Conservation (phyloP, 2,797 vertebrate species). For the Thripadectes ignobilis region DNA sequence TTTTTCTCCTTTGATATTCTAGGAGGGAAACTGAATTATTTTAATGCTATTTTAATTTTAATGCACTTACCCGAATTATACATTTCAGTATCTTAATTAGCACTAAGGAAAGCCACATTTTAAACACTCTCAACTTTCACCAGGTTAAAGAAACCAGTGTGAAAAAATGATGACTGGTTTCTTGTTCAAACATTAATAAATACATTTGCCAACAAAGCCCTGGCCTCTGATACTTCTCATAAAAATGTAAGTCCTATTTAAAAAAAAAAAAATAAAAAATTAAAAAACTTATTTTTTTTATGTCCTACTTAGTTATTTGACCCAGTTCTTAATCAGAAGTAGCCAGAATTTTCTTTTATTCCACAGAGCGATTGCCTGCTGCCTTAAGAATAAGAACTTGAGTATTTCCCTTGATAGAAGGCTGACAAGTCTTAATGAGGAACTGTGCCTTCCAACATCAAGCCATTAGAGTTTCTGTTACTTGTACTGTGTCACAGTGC, state of each 20-base stretch:
- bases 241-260: not conserved
- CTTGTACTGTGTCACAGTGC: not conserved
- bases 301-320: constrained; percentile 61
- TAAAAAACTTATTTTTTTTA: not conserved
- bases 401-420: constrained; percentile 42
- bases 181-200: not conserved
- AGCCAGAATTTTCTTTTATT: constrained; percentile 48
- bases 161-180: not conserved
- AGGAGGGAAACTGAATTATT: not conserved
- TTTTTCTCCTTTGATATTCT: not conserved
- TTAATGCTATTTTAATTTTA: not conserved
- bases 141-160: not conserved
- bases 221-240: not conserved
- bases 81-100: not conserved
- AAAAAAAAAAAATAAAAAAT: not conserved
- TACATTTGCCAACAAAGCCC: not conserved
- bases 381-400: not conserved
- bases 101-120: not conserved
- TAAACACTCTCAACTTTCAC: not conserved
- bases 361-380: not conserved
- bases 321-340: constrained; percentile 57
- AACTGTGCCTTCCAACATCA: not conserved
- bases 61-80: not conserved
- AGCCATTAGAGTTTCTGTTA: not conserved
- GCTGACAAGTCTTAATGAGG: constrained; percentile 5